Conservation (phyloP, 2,113 vertebrate genomes). For the Oceanodroma tethys region DNA sequence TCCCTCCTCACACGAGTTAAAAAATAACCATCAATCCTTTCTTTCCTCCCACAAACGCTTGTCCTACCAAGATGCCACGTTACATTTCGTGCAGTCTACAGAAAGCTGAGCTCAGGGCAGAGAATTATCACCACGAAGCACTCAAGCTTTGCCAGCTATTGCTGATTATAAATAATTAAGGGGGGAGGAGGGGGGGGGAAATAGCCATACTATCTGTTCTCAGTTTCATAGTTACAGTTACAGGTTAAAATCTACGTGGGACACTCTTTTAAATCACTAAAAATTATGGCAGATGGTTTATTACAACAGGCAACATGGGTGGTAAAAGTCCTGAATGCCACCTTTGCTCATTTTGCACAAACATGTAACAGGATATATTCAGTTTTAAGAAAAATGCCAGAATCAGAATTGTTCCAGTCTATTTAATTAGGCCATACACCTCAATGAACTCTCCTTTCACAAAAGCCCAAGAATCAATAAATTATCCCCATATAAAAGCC, state of each 20-base stretch:
- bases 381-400: neutral
- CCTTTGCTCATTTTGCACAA: neutral
- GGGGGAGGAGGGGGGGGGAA: no score
- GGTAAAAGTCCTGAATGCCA: slow-evolving; percentile 1
- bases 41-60: neutral
- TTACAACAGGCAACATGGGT: slow-evolving; percentile 11
- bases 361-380: neutral
- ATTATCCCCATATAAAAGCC: slow-evolving; percentile 61
- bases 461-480: slow-evolving; percentile 74
- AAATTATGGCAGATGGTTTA: neutral
- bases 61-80: neutral
- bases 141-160: neutral
- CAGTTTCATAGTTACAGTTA: neutral
- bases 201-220: neutral
- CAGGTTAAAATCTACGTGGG: neutral
- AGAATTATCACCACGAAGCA: no score
- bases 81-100: neutral
- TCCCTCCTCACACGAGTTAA: neutral
- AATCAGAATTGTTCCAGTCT: neutral
- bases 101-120: neutral
- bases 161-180: neutral
- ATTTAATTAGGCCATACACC: slow-evolving; percentile 31
- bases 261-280: neutral
- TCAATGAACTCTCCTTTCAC: slow-evolving; percentile 52
- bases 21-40: neutral